phyloP scores from a whole-genome alignment of 2,888 invertebrate genomes.

The Cataglyphis altisquamis region DNA sequence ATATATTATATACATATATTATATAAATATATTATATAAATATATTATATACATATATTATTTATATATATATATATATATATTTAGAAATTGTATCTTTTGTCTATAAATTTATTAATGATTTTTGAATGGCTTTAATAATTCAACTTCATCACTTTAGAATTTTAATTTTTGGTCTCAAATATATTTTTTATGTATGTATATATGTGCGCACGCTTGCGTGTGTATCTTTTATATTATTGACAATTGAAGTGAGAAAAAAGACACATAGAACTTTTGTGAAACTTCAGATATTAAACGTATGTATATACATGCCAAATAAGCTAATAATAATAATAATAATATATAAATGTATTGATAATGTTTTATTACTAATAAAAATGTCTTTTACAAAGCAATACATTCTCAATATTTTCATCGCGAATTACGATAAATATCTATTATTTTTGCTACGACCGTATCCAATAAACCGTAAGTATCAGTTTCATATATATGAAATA shows the following conservation, averaged over 20 bases:
- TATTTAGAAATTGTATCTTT: background rate
- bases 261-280: background rate
- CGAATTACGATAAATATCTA: background rate
- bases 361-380: slow-evolving; percentile 32
- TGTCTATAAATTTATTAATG: background rate
- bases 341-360: slow-evolving; percentile 9
- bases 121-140: background rate
- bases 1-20: background rate
- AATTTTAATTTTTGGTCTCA: background rate
- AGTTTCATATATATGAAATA: background rate
- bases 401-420: background rate
- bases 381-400: slow-evolving; percentile 19
- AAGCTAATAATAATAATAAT: too few relatives aligned
- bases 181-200: background rate
- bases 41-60: too few relatives aligned
- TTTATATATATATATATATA: background rate
- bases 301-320: background rate
- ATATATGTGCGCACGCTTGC: too few relatives aligned
- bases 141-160: background rate
- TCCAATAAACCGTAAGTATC: slow-evolving; percentile 33
- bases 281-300: slow-evolving; percentile 18
- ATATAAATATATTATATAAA: background rate
- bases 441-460: background rate
- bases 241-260: slow-evolving; percentile 22
- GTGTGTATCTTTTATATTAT: background rate